Percentiles rank a stretch among this genome's conserved stretches.
These are phyloP conservation scores for Eupithecia inturbata DNA, from an alignment of 2,888 invertebrate species.

Conservation along the genomic window DNA sequence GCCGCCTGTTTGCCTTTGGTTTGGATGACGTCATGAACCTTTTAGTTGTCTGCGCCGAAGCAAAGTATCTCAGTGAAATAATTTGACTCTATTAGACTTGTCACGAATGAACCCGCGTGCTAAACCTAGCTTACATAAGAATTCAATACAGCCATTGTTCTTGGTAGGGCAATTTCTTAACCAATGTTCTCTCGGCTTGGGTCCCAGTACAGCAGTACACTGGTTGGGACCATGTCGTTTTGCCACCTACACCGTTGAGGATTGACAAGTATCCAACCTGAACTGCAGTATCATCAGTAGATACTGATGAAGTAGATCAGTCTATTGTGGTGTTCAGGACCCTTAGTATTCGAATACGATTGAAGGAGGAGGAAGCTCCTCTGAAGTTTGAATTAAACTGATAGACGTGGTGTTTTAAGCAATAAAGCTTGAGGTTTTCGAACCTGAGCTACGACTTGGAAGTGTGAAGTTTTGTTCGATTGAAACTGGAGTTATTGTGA, in stretches of 20 bases:
- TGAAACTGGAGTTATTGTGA: slow-evolving; percentile 23
- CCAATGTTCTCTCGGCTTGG: slow-evolving; percentile 32
- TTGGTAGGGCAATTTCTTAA: slow-evolving; percentile 46
- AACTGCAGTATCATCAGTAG: background rate
- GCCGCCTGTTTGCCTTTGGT: no score
- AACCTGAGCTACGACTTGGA: background rate
- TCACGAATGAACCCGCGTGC: slow-evolving; percentile 8
- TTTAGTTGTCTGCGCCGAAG: no score
- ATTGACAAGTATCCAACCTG: background rate
- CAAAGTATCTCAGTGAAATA: no score
- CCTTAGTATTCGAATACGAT: background rate
- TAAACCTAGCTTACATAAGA: slow-evolving; percentile 29
- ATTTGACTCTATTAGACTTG: background rate
- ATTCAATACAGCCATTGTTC: slow-evolving; percentile 39
- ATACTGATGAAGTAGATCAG: background rate
- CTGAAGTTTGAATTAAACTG: background rate
- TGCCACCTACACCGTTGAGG: background rate
- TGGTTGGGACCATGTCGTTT: slow-evolving; percentile 36
- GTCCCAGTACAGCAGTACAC: slow-evolving; percentile 37
- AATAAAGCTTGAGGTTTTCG: background rate
- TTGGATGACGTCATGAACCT: no score
- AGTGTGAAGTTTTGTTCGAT: background rate
- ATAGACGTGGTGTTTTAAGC: background rate
- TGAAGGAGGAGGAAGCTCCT: background rate
- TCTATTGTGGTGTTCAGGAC: background rate